These are phyloP conservation scores for Parapsyche elsis DNA, from an alignment of 1,140 invertebrate genomes.

Conservation along the genomic window DNA sequence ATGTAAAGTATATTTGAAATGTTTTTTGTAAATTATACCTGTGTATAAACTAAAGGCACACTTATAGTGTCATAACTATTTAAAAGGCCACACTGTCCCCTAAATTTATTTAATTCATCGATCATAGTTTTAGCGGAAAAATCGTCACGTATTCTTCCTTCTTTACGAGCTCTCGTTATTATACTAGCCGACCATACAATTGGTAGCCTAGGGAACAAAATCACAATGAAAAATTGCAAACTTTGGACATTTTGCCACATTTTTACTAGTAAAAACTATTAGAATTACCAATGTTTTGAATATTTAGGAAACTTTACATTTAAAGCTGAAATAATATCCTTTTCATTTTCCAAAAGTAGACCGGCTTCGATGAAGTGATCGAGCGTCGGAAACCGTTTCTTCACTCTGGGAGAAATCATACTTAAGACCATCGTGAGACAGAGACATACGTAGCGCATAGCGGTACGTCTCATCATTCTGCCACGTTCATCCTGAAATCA, in stretches of 20 bases:
- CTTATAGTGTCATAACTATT: constrained; percentile 92
- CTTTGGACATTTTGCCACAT: not conserved
- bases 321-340: constrained; percentile 80
- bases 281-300: constrained; percentile 86
- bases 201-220: constrained; percentile 77
- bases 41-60: constrained; percentile 93
- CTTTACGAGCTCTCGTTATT: constrained; percentile 86
- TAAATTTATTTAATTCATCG: constrained; percentile 89
- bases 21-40: constrained; percentile 72
- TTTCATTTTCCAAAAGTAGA: constrained; percentile 89
- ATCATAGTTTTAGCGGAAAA: constrained; percentile 92
- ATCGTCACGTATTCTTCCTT: constrained; percentile 92
- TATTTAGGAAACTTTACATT: constrained; percentile 87
- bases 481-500: constrained; percentile 82
- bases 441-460: constrained; percentile 86
- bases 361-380: constrained; percentile 90
- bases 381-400: constrained; percentile 91
- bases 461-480: constrained; percentile 87
- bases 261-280: not conserved
- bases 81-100: constrained; percentile 83
- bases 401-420: constrained; percentile 88
- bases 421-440: constrained; percentile 84
- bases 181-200: constrained; percentile 93
- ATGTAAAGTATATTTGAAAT: constrained; percentile 29
- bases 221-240: constrained; percentile 32